These are phyloP conservation scores for Neolamprologus fasciatus DNA, from an alignment of 2,113 vertebrate genomes.

Conservation along the genomic window DNA sequence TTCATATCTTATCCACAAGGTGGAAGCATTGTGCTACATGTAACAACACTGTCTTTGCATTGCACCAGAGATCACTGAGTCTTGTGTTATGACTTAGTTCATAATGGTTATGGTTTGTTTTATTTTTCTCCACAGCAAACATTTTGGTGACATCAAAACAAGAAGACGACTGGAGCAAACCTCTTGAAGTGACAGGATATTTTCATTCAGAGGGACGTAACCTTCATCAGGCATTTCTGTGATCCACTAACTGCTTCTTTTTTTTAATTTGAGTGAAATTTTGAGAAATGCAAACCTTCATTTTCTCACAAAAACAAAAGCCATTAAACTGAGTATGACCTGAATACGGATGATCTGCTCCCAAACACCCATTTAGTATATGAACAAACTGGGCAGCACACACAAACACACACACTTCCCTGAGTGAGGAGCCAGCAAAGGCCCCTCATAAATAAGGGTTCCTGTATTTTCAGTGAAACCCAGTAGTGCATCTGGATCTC, in stretches of 20 bases:
- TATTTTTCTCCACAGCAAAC: neutral
- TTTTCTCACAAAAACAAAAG: slow-evolving; percentile 8
- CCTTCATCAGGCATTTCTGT: neutral
- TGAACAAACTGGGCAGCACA: neutral
- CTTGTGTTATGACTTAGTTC: neutral
- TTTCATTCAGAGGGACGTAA: neutral
- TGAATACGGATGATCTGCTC: slow-evolving; percentile 33
- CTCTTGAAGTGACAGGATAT: neutral
- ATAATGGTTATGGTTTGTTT: neutral
- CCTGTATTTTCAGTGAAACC: slow-evolving; percentile 62
- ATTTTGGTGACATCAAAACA: neutral
- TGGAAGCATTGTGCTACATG: slow-evolving; percentile 17
- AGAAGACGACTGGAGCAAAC: neutral
- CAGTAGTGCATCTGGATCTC: slow-evolving; percentile 68
- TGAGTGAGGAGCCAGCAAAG: slow-evolving; percentile 59
- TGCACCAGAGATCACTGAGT: too few relatives aligned
- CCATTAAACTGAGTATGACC: slow-evolving; percentile 26
- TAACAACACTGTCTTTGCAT: neutral
- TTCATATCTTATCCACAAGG: slow-evolving; percentile 25
- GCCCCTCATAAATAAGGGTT: slow-evolving; percentile 65
- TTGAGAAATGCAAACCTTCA: neutral
- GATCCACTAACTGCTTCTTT: neutral
- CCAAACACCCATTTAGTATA: slow-evolving; percentile 13
- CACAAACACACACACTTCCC: slow-evolving; percentile 24
- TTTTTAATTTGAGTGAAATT: neutral